Evolutionary conservation across 2,888 invertebrate species (phyloP).

Genomic region (Dendrolimus houi): DNA sequence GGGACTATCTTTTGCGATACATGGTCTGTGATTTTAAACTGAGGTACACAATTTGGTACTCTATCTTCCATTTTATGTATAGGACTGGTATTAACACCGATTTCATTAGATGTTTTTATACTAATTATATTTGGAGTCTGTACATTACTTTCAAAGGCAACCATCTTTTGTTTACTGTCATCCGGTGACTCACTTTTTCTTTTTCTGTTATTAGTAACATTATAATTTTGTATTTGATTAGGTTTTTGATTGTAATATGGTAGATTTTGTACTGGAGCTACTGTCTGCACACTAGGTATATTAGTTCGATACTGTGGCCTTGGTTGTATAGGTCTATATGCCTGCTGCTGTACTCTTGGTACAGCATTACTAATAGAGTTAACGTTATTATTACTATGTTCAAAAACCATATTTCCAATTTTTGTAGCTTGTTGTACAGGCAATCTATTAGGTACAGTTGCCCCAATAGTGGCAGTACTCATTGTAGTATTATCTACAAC

Average conservation of each 20-base stretch:
- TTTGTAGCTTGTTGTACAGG: not conserved
- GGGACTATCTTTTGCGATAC: not conserved
- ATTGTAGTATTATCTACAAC: constrained; percentile 10
- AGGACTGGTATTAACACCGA: constrained; percentile 31
- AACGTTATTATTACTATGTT: not conserved
- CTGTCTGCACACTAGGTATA: constrained; percentile 8
- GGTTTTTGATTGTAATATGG: constrained; percentile 1
- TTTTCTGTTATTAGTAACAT: constrained; percentile 28
- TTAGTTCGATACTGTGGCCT: constrained; percentile 25
- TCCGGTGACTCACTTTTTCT: constrained; percentile 61
- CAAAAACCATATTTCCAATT: not conserved
- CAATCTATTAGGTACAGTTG: constrained; percentile 8
- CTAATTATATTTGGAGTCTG: constrained; percentile 17
- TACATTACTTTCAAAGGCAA: constrained; percentile 16
- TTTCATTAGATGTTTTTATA: constrained; percentile 25
- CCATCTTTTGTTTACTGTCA: constrained; percentile 36
- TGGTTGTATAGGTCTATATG: constrained; percentile 46
- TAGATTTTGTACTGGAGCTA: constrained; percentile 5
- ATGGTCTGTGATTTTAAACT: not conserved
- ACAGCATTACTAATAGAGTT: constrained; percentile 18
- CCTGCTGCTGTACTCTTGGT: constrained; percentile 27
- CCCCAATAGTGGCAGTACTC: constrained; percentile 5
- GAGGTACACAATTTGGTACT: not conserved
- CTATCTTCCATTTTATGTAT: constrained; percentile 21
- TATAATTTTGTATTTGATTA: not conserved